Evolutionary conservation across 2,797 vertebrate genomes (phyloP).

Genomic region (Botia almorhae): DNA sequence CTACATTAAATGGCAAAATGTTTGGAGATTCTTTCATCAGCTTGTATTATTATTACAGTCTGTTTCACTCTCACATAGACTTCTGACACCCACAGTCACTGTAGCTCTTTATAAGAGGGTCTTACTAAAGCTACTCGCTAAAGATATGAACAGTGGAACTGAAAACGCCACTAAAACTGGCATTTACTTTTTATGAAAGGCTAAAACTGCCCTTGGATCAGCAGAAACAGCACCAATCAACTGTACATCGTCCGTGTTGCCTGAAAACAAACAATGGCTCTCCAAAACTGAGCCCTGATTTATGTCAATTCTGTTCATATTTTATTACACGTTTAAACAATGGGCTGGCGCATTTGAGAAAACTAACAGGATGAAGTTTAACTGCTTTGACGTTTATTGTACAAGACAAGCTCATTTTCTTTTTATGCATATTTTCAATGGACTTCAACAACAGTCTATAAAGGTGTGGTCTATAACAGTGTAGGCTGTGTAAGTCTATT

Average conservation of each 20-base stretch:
- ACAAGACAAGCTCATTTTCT: too few relatives aligned
- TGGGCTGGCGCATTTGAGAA: background rate
- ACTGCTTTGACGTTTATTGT: too few relatives aligned
- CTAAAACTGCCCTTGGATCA: background rate
- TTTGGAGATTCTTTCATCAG: background rate
- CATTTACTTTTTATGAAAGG: background rate
- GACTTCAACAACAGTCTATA: too few relatives aligned
- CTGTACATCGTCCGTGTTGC: background rate
- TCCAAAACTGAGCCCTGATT: too few relatives aligned
- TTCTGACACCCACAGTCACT: background rate
- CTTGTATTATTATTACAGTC: background rate
- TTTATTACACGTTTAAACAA: background rate
- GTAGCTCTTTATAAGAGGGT: too few relatives aligned
- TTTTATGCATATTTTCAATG: too few relatives aligned
- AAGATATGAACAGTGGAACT: background rate
- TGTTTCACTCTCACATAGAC: background rate
- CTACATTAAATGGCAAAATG: background rate
- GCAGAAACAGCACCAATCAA: conserved; percentile 11
- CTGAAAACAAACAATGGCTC: background rate
- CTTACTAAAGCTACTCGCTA: background rate
- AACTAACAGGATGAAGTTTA: too few relatives aligned
- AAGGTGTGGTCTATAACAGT: background rate
- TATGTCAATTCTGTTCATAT: too few relatives aligned
- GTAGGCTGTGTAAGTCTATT: background rate
- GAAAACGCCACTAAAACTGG: background rate